These are phyloP conservation scores for Sphaerodactylus townsendi DNA, from an alignment of 2,113 vertebrate species.

Conservation along the genomic window DNA sequence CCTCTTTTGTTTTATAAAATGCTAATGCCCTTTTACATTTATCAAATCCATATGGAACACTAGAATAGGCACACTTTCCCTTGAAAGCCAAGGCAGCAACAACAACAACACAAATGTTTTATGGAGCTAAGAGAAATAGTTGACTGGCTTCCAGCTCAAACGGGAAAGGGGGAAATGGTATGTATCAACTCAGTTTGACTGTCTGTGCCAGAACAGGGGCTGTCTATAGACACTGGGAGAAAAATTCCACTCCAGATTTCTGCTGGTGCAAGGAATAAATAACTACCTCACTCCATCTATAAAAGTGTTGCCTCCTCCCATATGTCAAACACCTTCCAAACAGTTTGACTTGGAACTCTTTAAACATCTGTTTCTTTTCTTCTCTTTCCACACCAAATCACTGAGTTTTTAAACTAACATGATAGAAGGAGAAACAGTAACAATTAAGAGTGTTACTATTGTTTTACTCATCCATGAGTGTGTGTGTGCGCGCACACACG, in stretches of 20 bases:
- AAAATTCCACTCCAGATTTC: background rate
- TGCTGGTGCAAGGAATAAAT: background rate
- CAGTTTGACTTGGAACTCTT: background rate
- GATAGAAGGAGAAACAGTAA: background rate
- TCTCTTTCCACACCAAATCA: background rate
- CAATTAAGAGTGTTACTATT: background rate
- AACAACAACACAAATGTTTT: background rate
- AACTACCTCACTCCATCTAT: background rate
- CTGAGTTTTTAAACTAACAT: too few species aligned
- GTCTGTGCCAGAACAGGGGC: slow-evolving; percentile 2
- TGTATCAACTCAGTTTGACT: background rate
- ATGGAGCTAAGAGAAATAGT: slow-evolving; percentile 10
- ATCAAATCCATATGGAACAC: slow-evolving; percentile 31
- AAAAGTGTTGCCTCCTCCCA: background rate
- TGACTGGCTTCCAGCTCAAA: slow-evolving; percentile 23
- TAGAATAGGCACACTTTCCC: slow-evolving; percentile 24
- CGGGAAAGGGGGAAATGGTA: background rate
- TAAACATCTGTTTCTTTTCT: slow-evolving; percentile 14
- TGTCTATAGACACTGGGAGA: background rate
- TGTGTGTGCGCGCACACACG: too few species aligned
- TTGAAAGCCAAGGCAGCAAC: background rate
- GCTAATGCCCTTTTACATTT: slow-evolving; percentile 20
- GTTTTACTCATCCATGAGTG: background rate
- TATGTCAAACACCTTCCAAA: slow-evolving; percentile 24
- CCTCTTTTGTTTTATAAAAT: slow-evolving; percentile 38